These are phyloP conservation scores for Gymnobelideus leadbeateri DNA, from an alignment of 2,113 vertebrate species.

Conservation along the genomic window DNA sequence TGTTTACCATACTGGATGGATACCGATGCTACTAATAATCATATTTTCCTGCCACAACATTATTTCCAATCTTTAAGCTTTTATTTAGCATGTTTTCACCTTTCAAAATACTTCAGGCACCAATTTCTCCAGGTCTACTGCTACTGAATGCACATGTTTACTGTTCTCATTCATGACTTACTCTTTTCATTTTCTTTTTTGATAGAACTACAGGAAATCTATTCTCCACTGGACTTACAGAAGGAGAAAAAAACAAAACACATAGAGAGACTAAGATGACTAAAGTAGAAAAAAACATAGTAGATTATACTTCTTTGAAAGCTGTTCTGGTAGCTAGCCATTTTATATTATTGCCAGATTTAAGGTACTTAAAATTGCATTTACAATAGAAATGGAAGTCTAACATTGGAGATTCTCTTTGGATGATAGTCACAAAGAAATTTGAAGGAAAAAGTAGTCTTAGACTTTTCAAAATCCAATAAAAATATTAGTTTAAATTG, in stretches of 20 bases:
- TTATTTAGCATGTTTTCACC: background rate
- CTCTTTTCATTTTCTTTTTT: constrained; percentile 43
- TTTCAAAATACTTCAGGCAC: background rate
- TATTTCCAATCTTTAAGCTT: background rate
- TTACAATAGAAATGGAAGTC: constrained; percentile 35
- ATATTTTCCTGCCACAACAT: background rate
- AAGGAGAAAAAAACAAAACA: background rate
- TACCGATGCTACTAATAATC: background rate
- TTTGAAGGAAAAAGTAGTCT: constrained; percentile 38
- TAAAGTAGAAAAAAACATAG: background rate
- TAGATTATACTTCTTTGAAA: constrained; percentile 26
- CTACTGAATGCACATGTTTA: constrained; percentile 4
- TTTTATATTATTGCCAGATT: constrained; percentile 11
- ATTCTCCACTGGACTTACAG: background rate
- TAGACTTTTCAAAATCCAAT: background rate
- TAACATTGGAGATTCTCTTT: constrained; percentile 43
- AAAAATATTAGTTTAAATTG: constrained; percentile 26
- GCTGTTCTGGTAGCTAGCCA: background rate
- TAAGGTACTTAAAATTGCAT: constrained; percentile 23
- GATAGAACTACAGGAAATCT: background rate
- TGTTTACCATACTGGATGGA: background rate
- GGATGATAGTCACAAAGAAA: constrained; percentile 14
- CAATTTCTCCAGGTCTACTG: background rate
- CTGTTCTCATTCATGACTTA: constrained; percentile 9
- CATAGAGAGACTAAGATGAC: background rate